These are phyloP conservation scores for Harpalus rufipes DNA, from an alignment of 2,888 invertebrate genomes.

Conservation along the genomic window DNA sequence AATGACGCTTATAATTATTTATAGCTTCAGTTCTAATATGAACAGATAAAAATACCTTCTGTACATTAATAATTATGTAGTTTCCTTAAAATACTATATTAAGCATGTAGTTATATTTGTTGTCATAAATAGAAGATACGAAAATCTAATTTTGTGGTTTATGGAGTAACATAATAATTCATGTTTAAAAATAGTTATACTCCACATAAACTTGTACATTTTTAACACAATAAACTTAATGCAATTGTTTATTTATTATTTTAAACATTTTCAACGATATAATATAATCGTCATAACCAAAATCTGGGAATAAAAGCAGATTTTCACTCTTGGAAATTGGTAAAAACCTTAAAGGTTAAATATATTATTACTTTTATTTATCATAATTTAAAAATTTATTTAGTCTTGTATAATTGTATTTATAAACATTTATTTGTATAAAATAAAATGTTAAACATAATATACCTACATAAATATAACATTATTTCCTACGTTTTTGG, in stretches of 20 bases:
- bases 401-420: no score
- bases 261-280: no score
- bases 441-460: no score
- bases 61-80: slow-evolving; percentile 39
- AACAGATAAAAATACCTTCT: slow-evolving; percentile 30
- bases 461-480: no score
- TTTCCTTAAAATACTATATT: slow-evolving; percentile 35
- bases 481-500: no score
- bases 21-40: slow-evolving; percentile 28
- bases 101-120: slow-evolving; percentile 7
- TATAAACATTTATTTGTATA: no score
- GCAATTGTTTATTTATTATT: no score
- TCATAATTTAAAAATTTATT: no score
- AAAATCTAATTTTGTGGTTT: slow-evolving; percentile 17
- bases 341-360: no score
- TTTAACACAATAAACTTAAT: not conserved
- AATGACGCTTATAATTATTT: slow-evolving; percentile 48
- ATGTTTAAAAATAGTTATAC: slow-evolving; percentile 11
- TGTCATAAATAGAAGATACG: slow-evolving; percentile 17
- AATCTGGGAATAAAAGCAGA: not conserved
- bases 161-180: slow-evolving; percentile 30
- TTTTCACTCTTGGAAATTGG: not conserved
- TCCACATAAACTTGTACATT: not conserved
- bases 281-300: not conserved
- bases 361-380: no score